Base-by-base conservation (phyloP, 1,140 invertebrate genomes). In the Cecropterus lyciades region DNA sequence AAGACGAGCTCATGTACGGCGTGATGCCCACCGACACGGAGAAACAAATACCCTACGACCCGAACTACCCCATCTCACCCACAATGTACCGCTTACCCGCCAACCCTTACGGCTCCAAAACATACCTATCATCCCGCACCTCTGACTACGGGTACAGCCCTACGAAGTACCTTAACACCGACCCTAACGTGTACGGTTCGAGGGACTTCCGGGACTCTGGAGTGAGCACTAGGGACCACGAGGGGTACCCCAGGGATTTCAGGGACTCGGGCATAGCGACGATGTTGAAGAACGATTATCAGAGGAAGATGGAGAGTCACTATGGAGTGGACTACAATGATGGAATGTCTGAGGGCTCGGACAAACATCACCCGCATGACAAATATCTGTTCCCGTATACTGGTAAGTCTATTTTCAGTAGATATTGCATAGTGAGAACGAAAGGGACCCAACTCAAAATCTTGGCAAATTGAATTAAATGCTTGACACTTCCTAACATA, bases 371-470 rank as follows among this genome's bases (percentile, higher is more conserved):
- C 67, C 78, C 95, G 7, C 95, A 95, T 55, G 96, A 96, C 72
- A 96, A 96, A 87, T 97, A 96, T 85, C 84, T 95, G 53, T 96
- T 96, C 73, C 96, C 96, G 0, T 96, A 96, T 73, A 96, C 95
- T 80, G 94, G 94, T 69, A 43, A 65, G 53, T 65, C 48, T n/a
- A n/a, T n/a, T n/a, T 66, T 10, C 65, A 63, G 55, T 74, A 49
- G 65, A 71, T 55, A 69, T 77, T 69, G n/a, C n/a, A n/a, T n/a
- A n/a, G n/a, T n/a, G n/a, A n/a, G n/a, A n/a, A n/a, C n/a, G n/a
- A n/a, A n/a, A n/a, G n/a, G n/a, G n/a, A n/a, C n/a, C n/a, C n/a
- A n/a, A n/a, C n/a, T n/a, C n/a, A n/a, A n/a, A n/a, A n/a, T n/a
- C n/a, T n/a, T n/a, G n/a, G n/a, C n/a, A n/a, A n/a, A n/a, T n/a